Base-by-base conservation (phyloP, 2,797 vertebrate species). In the Sebastiscus tertius region DNA sequence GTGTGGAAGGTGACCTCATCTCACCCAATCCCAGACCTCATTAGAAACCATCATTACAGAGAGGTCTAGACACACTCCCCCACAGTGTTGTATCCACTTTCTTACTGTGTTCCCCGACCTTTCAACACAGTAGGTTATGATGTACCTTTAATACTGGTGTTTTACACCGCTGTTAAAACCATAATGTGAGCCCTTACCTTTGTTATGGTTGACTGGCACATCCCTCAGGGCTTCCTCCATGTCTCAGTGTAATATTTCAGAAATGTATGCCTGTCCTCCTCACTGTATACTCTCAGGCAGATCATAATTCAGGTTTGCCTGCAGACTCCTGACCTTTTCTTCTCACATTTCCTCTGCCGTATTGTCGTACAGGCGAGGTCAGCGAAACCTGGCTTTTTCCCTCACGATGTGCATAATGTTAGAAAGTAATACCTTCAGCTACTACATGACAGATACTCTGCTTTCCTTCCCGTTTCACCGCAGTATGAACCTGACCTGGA, bases 401-500 rank as follows among this genome's bases (percentile, higher is more conserved):
- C 76, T 80, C 74, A 79, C 54, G 60, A 77, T 73, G 27, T 69
- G 68, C 76, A 79, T 81, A 81, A 86, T 78, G 72, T 72, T 72
- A n/a, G 72, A 60, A 72, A 80, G 77, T 82, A 71, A 83, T 85
- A 62, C 64, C 58, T 76, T 77, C 46, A 58, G 77, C 77, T 75
- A 42, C 84, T 77, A 72, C 11, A 29, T 62, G 84, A 46, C 81
- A 80, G 59, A 71, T 64, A 8, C 56, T 60, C 69, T 72, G 68
- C 63, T 75, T 33, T 67, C 52, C 61, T 70, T 55, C 52, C 56
- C 78, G 34, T 72, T 1, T 80, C 24, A 71, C 39, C 46, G 4
- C 90, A 99, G 99, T 84, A 97, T 96, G 94, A 98, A 98, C 92
- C 96, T 99, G 89, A 99, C 98, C 0, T 99, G 99, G 99, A 96